Base-by-base conservation (phyloP, 1,140 invertebrate genomes). In the Ctenoplectra terminalis region DNA sequence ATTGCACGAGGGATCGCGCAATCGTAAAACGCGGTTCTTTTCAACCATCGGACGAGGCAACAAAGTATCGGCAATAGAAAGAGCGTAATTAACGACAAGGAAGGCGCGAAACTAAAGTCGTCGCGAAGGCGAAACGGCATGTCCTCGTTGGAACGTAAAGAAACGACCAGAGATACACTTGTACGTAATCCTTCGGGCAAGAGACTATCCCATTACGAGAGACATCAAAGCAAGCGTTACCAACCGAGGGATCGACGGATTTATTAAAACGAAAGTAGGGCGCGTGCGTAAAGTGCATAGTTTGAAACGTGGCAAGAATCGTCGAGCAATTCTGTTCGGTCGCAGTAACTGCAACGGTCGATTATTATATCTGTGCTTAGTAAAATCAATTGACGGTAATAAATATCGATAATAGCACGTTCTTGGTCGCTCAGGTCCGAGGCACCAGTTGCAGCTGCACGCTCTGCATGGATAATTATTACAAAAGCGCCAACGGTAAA, bases 331-430 rank as follows among this genome's bases (percentile, higher is more conserved):
- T 54, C 66, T n/a, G 40, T 17, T 46, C 34, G 52, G 11, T 61
- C 37, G 15, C 34, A 26, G 6, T 26, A n/a, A 76, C 63, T 58
- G 54, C 43, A n/a, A 77, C 26, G 72, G 13, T 31, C 46, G 64
- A 80, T 80, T 77, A 86, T 80, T 80, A 80, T 76, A 60, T 73
- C 43, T 31, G 29, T 13, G 40, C 15, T 29, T 43, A n/a, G 43
- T 29, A 73, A 73, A 81, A 86, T 87, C 76, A 76, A 86, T 87
- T 63, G 54, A 43, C 29, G 58, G 20, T 71, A 75, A 86, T 87
- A 87, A 87, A 84, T 78, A 78, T 81, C 46, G n/a, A 37, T 86
- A 76, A 85, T 82, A 34, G 77, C 52, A 77, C 52, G 60, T 43
- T 66, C 60, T 7, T 20, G 26, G 8, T 11, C 43, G 23, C 48